Evolutionary conservation across 2,797 vertebrate species (phyloP).

Genomic region (Danio albolineatus): DNA sequence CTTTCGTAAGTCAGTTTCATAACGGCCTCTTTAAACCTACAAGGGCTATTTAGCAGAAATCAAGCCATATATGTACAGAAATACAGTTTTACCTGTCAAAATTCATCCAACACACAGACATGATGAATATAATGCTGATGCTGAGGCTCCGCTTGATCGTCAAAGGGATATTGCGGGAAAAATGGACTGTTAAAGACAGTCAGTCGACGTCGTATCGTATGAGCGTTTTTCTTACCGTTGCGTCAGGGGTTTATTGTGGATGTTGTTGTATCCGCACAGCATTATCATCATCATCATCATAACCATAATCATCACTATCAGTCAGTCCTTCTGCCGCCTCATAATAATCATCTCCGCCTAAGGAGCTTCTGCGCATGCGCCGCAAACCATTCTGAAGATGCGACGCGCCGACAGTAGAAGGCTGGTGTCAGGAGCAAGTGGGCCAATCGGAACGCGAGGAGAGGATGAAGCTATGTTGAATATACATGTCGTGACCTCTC

Average conservation of each 20-base stretch:
- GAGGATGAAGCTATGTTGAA: neutral
- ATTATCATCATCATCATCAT: neutral
- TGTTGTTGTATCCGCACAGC: conserved; percentile 3
- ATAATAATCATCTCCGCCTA: neutral
- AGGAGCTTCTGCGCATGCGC: conserved; percentile 5
- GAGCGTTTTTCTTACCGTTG: conserved; percentile 15
- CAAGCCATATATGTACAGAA: neutral
- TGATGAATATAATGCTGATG: neutral
- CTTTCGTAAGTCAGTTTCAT: neutral
- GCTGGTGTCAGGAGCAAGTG: neutral
- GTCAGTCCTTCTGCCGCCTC: neutral
- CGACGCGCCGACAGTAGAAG: neutral
- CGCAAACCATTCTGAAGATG: neutral
- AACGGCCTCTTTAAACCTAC: neutral
- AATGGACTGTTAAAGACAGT: neutral
- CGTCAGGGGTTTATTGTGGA: neutral
- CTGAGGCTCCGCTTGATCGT: neutral
- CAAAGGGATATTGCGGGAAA: neutral
- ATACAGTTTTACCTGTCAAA: neutral
- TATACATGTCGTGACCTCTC: neutral
- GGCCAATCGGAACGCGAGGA: conserved; percentile 14
- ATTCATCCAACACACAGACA: neutral
- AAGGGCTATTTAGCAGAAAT: neutral
- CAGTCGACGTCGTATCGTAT: neutral
- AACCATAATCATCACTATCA: neutral